phyloP scores from a whole-genome alignment of 2,888 invertebrate species.

The Andrena haemorrhoa region DNA sequence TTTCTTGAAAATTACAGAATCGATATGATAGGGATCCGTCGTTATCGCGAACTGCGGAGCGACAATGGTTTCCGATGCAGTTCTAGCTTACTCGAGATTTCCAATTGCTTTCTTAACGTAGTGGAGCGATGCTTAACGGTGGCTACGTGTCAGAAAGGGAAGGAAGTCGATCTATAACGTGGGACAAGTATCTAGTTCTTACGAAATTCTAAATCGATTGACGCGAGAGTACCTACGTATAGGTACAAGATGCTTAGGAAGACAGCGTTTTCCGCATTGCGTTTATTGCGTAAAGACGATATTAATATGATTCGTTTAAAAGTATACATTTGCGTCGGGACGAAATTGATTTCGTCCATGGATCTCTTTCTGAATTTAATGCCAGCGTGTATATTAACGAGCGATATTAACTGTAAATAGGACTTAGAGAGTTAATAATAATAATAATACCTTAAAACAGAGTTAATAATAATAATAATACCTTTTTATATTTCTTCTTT shows the following conservation, averaged over 20 bases:
- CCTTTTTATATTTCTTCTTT: no score
- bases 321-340: no score
- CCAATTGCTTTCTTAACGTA: no score
- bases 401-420: no score
- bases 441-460: no score
- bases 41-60: neutral
- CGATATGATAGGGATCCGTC: neutral
- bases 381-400: no score
- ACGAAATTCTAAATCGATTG: constrained; percentile 24
- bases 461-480: no score
- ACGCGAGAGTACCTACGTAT: neutral
- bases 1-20: neutral
- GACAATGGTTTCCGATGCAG: neutral
- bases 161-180: neutral
- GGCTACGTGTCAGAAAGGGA: neutral
- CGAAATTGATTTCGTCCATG: no score
- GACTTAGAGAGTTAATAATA: no score
- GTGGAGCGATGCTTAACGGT: neutral
- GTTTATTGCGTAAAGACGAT: constrained; percentile 10
- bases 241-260: neutral
- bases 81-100: neutral
- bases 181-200: neutral
- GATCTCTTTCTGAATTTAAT: no score
- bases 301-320: neutral
- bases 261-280: neutral